These are phyloP conservation scores for Cordilura impudica DNA, from an alignment of 2,888 invertebrate genomes.

Conservation along the genomic window DNA sequence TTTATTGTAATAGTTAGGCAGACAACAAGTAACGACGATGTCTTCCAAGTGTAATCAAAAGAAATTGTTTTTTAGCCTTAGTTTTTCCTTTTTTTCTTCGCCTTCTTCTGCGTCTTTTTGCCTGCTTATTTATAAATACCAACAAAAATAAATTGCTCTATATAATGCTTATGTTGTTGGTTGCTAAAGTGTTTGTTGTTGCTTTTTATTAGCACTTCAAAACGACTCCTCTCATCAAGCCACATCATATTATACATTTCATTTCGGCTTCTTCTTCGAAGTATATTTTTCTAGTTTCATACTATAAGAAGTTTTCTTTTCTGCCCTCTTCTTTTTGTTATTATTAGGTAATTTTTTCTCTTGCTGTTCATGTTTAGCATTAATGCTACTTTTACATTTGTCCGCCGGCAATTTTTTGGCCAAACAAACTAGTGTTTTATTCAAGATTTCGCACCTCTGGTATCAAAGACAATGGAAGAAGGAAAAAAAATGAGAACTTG, in stretches of 20 bases:
- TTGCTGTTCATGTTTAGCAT: neutral
- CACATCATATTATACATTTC: neutral
- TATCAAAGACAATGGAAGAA: neutral
- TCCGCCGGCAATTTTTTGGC: slow-evolving; percentile 18
- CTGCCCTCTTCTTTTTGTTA: neutral
- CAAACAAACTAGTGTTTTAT: neutral
- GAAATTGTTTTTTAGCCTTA: slow-evolving; percentile 59
- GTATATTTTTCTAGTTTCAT: neutral
- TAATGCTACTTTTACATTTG: slow-evolving; percentile 37
- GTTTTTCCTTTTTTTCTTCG: slow-evolving; percentile 32
- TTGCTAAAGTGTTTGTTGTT: slow-evolving; percentile 35
- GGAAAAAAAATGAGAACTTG: neutral
- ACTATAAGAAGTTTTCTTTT: neutral
- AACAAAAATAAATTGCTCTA: too few species aligned
- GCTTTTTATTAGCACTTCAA: slow-evolving; percentile 50
- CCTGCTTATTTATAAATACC: neutral
- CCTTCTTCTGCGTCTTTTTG: slow-evolving; percentile 2
- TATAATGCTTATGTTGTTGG: slow-evolving; percentile 16
- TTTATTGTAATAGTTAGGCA: slow-evolving; percentile 28
- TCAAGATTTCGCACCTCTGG: slow-evolving; percentile 18
- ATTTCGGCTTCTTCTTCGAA: neutral
- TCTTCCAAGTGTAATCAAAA: slow-evolving; percentile 58
- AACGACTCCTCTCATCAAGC: slow-evolving; percentile 34
- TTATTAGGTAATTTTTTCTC: slow-evolving; percentile 9
- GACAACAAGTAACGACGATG: slow-evolving; percentile 39